Evolutionary conservation across 2,113 vertebrate genomes (phyloP), one percentile per base, ranked within the genome.

Genomic region (Morone chrysops): DNA sequence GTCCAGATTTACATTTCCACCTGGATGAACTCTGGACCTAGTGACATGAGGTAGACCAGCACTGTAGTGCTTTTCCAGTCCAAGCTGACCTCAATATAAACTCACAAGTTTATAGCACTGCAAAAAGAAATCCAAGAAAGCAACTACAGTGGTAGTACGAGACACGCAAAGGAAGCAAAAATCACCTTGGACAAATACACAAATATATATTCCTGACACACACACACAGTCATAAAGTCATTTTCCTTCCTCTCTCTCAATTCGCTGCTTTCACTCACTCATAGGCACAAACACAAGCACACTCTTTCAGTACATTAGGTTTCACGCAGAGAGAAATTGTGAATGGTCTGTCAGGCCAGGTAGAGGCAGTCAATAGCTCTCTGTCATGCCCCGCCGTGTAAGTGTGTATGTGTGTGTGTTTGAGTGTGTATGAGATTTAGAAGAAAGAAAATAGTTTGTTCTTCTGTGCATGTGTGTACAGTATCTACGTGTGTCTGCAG

Each of bases 301-400:
- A 87, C 69, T 80, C 83, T 91, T 84, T 71, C 57, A 91, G 84
- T 87, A 82, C 81, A 90, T 88, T 88, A 86, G 84, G 76, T 87
- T 92, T 87, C 83, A 90, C 62, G n/a, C 54, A 77, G 82, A 80
- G 86, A 81, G 81, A 81, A 85, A 81, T 86, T 89, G 85, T 89
- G 89, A 89, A 89, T 78, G 78, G 78, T 87, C 84, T 85, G 78
- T 78, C 89, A 91, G 80, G 68, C 70, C 78, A 83, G 67, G 81
- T 57, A 78, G 74, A 81, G 31, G 72, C 73, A 86, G 71, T 81
- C 85, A 88, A 90, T 90, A 90, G 81, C 81, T 89, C 78, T 85
- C 76, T 90, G 90, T 83, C 90, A 86, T 78, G 63, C 74, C 85
- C 61, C 80, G 66, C 71, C 56, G 22, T 84, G 54, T 80, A 60